Evolutionary conservation across 1,140 invertebrate species (phyloP), one percentile per base, ranked within the genome.

Genomic region (Cotesia typhae): DNA sequence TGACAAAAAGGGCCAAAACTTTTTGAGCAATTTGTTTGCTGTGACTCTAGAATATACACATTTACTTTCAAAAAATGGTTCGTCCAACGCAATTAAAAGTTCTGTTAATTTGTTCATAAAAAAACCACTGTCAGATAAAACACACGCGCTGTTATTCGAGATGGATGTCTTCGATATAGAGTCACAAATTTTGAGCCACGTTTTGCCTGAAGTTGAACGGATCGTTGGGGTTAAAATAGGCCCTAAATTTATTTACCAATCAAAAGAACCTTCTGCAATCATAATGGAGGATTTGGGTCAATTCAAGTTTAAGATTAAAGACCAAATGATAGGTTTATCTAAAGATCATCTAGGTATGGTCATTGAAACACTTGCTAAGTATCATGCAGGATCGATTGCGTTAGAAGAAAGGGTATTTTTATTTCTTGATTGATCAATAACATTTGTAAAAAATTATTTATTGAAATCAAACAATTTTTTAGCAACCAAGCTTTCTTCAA

Each of bases 311-410:
- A 63, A 79, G 76, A 77, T 88, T 80, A 81, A 84, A 5, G 77
- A 88, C 73, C 81, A 87, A 20, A 76, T 85, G 14, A 70, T 76
- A 4, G 88, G 88, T 1, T 77, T 90, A 3, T 81, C 89, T 61
- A 74, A 85, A 10, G 77, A 83, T 6, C 82, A 88, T 47, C 80
- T 84, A 3, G 74, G 80, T 9, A 72, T 87, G 4, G 84, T 87
- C 9, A 76, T 90, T 0, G 76, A 86, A 3, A 87, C 87, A 64
- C 41, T 90, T 70, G 89, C 88, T 6, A 86, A 84, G 71, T 85
- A 89, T 74, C 89, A 90, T 77, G 89, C 89, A 9, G 84, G 85
- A 1, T 87, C 88, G 0, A 20, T 66, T 47, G 12, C 20, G 47
- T 47, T 66, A 9, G 47, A 51, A 51, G 64, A 66, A 52, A 14